phyloP scores from a whole-genome alignment of 2,888 invertebrate species.

The Drosophila mayaguana region DNA sequence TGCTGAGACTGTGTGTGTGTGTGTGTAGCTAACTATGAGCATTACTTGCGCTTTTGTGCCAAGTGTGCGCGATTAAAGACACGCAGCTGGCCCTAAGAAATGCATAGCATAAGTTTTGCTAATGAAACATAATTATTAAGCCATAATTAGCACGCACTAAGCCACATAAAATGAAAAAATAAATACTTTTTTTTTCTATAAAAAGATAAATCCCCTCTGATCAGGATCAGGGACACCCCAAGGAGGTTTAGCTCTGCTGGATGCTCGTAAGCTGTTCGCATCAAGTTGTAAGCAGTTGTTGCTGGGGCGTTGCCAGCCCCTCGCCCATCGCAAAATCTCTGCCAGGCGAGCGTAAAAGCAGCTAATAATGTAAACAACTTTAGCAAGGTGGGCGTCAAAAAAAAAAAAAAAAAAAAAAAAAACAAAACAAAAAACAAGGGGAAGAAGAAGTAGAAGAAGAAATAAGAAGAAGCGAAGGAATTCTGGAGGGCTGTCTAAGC shows the following conservation, averaged over 20 bases:
- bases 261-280: constrained; percentile 41
- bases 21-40: constrained; percentile 36
- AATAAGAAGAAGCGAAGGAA: constrained; percentile 13
- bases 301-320: constrained; percentile 21
- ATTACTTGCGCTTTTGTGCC: constrained; percentile 66
- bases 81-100: constrained; percentile 43
- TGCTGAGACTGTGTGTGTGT: background rate
- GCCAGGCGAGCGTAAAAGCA: constrained; percentile 59
- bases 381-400: constrained; percentile 10
- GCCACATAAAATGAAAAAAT: constrained; percentile 27
- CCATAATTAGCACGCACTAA: constrained; percentile 72
- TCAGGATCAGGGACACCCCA: constrained; percentile 9
- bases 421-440: constrained; percentile 1
- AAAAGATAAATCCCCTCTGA: constrained; percentile 8
- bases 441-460: constrained; percentile 7
- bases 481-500: constrained; percentile 32
- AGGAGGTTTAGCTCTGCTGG: constrained; percentile 11
- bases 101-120: constrained; percentile 63
- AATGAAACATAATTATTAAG: constrained; percentile 76
- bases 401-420: constrained; percentile 6
- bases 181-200: background rate
- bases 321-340: constrained; percentile 52
- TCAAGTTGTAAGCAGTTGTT: constrained; percentile 50
- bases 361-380: constrained; percentile 77
- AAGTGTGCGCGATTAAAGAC: constrained; percentile 53